Base-by-base conservation (phyloP, 30 jellyfish, hydroid and myxozoan species). In the Chironex yamaguchii region DNA sequence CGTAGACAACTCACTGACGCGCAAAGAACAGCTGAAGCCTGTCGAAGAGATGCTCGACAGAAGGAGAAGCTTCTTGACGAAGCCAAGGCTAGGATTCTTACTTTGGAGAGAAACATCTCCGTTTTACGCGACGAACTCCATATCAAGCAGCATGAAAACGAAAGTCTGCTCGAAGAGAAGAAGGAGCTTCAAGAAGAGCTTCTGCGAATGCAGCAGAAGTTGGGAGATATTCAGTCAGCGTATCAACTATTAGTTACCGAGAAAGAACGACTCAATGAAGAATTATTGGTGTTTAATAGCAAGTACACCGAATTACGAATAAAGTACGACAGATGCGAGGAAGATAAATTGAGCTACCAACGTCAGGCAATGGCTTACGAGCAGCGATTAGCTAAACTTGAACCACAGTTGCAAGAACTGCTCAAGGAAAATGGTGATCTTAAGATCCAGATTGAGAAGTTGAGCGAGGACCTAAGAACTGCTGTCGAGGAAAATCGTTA, bases 211-310 rank as follows among this genome's bases (percentile, higher is more conserved):
- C 95, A 90, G 74, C 97, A 89, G 92, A 94, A 90, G 36, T 79
- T 89, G 49, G 97, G 99, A 4, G 99, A 94, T 35, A 78, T 94
- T 34, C 97, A 94, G 67, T 94, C 99, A 2, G 99, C 99, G 14
- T 87, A 94, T 49, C 99, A 94, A 49, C 84, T 94, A 6, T 82
- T 94, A 31, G 94, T 92, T 13, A 81, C 79, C 88, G 99, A 94
- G 58, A 94, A 94, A 76, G 99, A 94, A 52, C 85, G 96, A 31
- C 28, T 89, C 77, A 94, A 89, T 34, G 99, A 94, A 63, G 99
- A 94, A 80, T 90, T 94, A 52, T 65, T 94, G 87, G 51, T 97
- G 26, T 94, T 94, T 91, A 94, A 87, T 79, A 91, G 97, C 29
- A 89, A 89, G 54, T 94, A 89, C 90, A 90, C 97, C 14, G 99